phyloP scores from a whole-genome alignment of 2,797 vertebrate species.

The Cryptoblepharus egeriae region DNA sequence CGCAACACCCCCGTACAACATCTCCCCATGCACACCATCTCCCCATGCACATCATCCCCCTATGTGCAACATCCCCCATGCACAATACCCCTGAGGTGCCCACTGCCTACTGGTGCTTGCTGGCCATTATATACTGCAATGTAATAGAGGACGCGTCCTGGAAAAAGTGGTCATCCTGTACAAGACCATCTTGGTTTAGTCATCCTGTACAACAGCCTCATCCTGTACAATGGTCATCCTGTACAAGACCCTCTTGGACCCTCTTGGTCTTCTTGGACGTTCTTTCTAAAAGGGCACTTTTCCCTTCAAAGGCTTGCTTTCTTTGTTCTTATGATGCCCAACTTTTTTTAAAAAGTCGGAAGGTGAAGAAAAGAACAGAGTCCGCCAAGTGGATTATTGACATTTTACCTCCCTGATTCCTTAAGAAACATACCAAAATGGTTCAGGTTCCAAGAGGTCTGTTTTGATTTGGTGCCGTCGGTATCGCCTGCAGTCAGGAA shows the following conservation, averaged over 20 bases:
- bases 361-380: neutral
- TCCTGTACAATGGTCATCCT: too few species aligned
- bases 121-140: too few species aligned
- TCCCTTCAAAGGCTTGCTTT: neutral
- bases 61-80: too few species aligned
- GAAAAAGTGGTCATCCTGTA: too few species aligned
- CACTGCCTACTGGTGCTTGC: too few species aligned
- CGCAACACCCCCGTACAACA: too few species aligned
- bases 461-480: neutral
- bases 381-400: neutral
- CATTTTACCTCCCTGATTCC: neutral
- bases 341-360: neutral
- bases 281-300: slow-evolving; percentile 26
- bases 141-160: too few species aligned
- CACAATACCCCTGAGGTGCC: too few species aligned
- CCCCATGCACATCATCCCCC: too few species aligned
- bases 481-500: neutral
- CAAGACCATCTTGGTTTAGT: too few species aligned
- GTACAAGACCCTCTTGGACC: slow-evolving; percentile 9
- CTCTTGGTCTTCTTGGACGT: neutral
- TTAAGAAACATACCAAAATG: neutral
- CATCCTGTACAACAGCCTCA: too few species aligned
- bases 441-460: neutral
- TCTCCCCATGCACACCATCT: too few species aligned
- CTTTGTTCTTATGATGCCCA: neutral